These are phyloP conservation scores for Oncorhynchus keta DNA, from an alignment of 2,113 vertebrate genomes.

Conservation along the genomic window DNA sequence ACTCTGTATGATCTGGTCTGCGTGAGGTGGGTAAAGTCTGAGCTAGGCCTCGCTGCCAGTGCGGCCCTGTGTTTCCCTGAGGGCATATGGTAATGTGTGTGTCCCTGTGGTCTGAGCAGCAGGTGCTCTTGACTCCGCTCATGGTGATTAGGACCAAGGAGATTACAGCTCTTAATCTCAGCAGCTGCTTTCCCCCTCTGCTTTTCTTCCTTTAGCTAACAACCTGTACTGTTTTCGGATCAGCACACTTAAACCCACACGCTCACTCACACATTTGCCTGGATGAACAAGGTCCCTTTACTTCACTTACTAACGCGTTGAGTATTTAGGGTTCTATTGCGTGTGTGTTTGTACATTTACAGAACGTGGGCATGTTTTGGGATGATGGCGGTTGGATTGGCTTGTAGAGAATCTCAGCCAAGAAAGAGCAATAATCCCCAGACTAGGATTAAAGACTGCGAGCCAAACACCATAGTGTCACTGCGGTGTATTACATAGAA, in stretches of 20 bases:
- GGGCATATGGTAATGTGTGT: conserved; percentile 31
- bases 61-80: neutral
- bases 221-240: conserved; percentile 63
- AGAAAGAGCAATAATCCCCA: conserved; percentile 32
- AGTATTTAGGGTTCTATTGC: neutral
- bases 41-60: neutral
- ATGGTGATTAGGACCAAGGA: conserved; percentile 72
- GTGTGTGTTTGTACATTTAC: neutral
- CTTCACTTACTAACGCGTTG: neutral
- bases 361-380: conserved; percentile 11
- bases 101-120: conserved; percentile 47
- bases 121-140: conserved; percentile 71
- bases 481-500: neutral
- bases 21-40: conserved; percentile 1
- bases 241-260: conserved; percentile 30
- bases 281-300: neutral
- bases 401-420: conserved; percentile 22
- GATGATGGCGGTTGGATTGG: conserved; percentile 15
- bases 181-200: conserved; percentile 59
- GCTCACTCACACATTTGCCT: neutral
- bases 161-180: conserved; percentile 67
- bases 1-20: neutral
- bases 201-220: conserved; percentile 58
- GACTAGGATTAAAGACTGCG: conserved; percentile 32
- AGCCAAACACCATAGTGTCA: conserved; percentile 69